Evolutionary conservation across 2,797 vertebrate genomes (phyloP).

Genomic region (Acanthiza pusilla): DNA sequence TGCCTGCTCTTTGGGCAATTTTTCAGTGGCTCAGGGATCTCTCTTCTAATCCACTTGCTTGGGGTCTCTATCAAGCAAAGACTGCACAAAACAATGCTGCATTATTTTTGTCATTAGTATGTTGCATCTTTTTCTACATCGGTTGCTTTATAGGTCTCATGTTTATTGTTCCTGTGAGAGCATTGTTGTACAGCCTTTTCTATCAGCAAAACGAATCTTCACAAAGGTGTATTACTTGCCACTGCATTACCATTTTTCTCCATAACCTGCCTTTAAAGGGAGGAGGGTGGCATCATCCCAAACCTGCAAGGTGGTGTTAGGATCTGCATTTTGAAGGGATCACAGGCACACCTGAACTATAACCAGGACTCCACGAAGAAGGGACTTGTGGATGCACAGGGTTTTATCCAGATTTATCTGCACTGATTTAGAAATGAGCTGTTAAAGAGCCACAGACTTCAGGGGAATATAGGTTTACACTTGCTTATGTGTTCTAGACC

Average conservation of each 20-base stretch:
- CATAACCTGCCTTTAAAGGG: background rate
- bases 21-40: background rate
- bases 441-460: background rate
- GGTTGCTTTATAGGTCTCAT: background rate
- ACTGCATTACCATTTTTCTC: background rate
- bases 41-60: background rate
- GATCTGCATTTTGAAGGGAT: background rate
- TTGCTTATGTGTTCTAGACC: background rate
- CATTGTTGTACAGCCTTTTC: background rate
- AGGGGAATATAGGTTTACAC: background rate
- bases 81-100: background rate
- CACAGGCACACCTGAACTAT: background rate
- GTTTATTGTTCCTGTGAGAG: background rate
- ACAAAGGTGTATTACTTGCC: background rate
- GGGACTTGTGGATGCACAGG: background rate
- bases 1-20: background rate
- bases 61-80: background rate
- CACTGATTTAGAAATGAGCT: background rate
- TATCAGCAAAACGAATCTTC: background rate
- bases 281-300: background rate
- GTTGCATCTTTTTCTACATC: background rate
- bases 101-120: background rate
- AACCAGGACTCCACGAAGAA: background rate
- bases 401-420: background rate
- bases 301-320: background rate